Conservation (phyloP, 2,888 invertebrate genomes). For the Pinctada fucata region DNA sequence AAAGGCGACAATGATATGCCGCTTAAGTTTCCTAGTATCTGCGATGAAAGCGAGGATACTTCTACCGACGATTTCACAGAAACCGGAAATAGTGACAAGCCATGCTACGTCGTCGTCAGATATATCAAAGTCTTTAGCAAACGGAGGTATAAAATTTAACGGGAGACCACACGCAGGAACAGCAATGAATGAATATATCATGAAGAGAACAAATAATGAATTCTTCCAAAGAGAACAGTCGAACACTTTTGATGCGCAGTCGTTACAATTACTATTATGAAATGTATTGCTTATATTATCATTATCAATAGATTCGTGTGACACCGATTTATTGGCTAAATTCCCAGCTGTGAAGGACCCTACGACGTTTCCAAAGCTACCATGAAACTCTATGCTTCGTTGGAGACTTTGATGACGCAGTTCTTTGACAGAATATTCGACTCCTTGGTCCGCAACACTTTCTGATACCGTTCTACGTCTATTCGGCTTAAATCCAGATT, state of each 20-base stretch:
- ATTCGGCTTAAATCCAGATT: neutral
- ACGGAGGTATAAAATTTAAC: constrained; percentile 42
- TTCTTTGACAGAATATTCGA: neutral
- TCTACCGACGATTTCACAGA: constrained; percentile 35
- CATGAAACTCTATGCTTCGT: neutral
- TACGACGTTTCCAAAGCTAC: neutral
- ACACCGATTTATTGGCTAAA: neutral
- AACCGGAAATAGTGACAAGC: constrained; percentile 40
- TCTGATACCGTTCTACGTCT: neutral
- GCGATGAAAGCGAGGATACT: constrained; percentile 43
- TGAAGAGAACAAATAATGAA: constrained; percentile 30
- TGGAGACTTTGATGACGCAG: neutral
- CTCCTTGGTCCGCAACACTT: neutral
- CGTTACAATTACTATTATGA: neutral
- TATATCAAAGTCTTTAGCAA: constrained; percentile 42
- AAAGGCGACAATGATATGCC: constrained; percentile 39
- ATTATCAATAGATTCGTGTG: neutral
- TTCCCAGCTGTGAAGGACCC: neutral
- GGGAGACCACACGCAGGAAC: constrained; percentile 23
- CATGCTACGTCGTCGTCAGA: constrained; percentile 25
- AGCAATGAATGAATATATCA: constrained; percentile 28
- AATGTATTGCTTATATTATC: neutral
- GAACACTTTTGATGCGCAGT: constrained; percentile 6
- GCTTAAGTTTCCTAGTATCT: constrained; percentile 37
- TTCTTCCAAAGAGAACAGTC: constrained; percentile 36